Base-by-base conservation (phyloP, 2,888 invertebrate genomes). In the Minunthozetes semirufus region DNA sequence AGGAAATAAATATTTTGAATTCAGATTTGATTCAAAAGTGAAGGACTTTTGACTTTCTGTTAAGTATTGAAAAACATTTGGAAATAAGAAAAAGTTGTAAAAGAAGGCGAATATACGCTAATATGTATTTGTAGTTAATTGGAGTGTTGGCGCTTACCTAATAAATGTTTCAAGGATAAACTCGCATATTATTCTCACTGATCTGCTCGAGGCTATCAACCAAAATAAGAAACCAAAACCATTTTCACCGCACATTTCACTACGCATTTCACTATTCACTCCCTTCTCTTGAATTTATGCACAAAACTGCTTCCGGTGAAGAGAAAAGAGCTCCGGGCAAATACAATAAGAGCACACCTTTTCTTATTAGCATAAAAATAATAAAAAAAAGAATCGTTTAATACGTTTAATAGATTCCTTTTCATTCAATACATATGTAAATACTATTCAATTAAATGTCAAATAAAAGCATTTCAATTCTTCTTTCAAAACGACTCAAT, bases 141-240 rank as follows among this genome's bases (percentile, higher is more conserved):
- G 25, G 59, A 25, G 42, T 50, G 17, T 50, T 17, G 19, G 59
- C 59, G 59, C 59, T 59, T 59, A 59, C 59, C 59, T 59, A 59
- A 59, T 59, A 59, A 59, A 59, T 59, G 59, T 59, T 59, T 59
- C 59, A 59, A 59, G 59, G 59, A 59, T 59, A 59, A 59, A 59
- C 59, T 59, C 4, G 25, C 25, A 59, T 59, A 59, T 25, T 59
- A 59, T 59, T 59, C 27, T 6, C 25, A 27, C 59, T 8, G 59
- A 17, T 50, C n/a, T 59, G 27, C 59, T 59, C 29, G 27, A 59
- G 59, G 59, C 59, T 59, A 59, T 59, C 59, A 59, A 29, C 59
- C 19, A 59, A 59, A 59, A 59, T 59, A 59, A 59, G 59, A 19
- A 59, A 59, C 59, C 59, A 59, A 19, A 59, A 59, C 59, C 59